Conservation (phyloP, 1,140 invertebrate species). For the Helicoverpa armigera region DNA sequence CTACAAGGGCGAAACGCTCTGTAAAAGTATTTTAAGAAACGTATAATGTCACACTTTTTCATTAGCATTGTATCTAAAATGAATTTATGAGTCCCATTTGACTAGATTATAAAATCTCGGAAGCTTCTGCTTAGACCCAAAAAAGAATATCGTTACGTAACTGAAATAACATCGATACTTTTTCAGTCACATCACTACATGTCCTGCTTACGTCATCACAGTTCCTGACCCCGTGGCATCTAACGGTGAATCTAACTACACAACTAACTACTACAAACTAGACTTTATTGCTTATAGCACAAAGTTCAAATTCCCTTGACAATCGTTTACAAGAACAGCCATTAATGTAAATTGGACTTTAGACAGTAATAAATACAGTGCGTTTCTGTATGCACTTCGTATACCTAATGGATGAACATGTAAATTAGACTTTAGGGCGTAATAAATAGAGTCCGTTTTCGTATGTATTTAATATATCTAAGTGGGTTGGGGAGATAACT, state of each 20-base stretch:
- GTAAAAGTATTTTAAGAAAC: too few relatives aligned
- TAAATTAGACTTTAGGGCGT: neutral
- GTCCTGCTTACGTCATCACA: constrained; percentile 37
- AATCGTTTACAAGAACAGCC: neutral
- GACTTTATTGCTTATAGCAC: neutral
- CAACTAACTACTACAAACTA: neutral
- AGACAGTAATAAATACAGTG: neutral
- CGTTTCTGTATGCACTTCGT: neutral
- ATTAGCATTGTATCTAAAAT: too few relatives aligned
- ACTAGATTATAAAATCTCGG: too few relatives aligned
- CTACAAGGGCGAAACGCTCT: too few relatives aligned
- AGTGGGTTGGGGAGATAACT: neutral
- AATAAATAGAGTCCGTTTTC: neutral
- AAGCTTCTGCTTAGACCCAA: too few relatives aligned
- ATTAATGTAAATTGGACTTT: neutral
- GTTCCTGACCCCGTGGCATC: constrained; percentile 32
- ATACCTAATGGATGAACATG: too few relatives aligned
- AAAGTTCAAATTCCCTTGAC: neutral
- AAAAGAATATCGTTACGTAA: too few relatives aligned
- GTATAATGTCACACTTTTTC: too few relatives aligned
- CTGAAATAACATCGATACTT: constrained; percentile 9
- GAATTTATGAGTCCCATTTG: too few relatives aligned
- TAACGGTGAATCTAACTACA: constrained; percentile 27
- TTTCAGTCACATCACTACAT: constrained; percentile 9
- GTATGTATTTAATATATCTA: neutral